These are phyloP conservation scores for Pollachius pollachius DNA, from an alignment of 2,113 vertebrate species.

Conservation along the genomic window DNA sequence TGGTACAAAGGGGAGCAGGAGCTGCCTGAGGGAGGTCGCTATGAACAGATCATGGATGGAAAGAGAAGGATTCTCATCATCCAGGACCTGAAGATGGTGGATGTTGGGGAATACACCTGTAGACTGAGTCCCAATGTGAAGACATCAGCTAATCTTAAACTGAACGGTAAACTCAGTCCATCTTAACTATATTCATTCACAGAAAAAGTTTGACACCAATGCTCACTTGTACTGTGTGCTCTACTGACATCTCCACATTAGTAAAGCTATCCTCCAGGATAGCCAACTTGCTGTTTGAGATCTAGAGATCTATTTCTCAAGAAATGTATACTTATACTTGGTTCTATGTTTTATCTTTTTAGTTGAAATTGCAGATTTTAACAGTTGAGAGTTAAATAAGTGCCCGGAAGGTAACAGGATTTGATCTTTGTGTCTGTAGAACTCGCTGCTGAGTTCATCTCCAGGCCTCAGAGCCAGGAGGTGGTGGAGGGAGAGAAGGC, in stretches of 20 bases:
- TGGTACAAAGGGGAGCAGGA: conserved; percentile 93
- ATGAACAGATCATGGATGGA: conserved; percentile 86
- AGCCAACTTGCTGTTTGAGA: too few relatives aligned
- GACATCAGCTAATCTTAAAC: conserved; percentile 84
- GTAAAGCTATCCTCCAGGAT: too few relatives aligned
- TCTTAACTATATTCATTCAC: too few relatives aligned
- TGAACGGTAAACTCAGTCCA: conserved; percentile 77
- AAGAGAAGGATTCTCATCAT: conserved; percentile 89
- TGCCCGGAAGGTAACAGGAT: too few relatives aligned
- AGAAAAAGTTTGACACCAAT: too few relatives aligned
- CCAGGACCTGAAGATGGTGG: conserved; percentile 83
- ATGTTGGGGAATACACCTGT: conserved; percentile 86
- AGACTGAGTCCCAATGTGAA: conserved; percentile 77
- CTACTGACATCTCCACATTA: too few relatives aligned
- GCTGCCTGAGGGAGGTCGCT: conserved; percentile 89
- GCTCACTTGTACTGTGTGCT: too few relatives aligned
- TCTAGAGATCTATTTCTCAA: too few relatives aligned
- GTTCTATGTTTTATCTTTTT: too few relatives aligned
- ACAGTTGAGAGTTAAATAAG: neutral
- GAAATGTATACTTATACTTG: too few relatives aligned
- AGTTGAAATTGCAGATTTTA: neutral
- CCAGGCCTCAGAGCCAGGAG: conserved; percentile 89
- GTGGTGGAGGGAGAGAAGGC: conserved; percentile 94
- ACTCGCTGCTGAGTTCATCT: conserved; percentile 94
- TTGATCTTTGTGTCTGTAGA: conserved; percentile 69